Evolutionary conservation across 2,113 vertebrate genomes (phyloP), one percentile per base, ranked within the genome.

Genomic region (Neogobius melanostomus): DNA sequence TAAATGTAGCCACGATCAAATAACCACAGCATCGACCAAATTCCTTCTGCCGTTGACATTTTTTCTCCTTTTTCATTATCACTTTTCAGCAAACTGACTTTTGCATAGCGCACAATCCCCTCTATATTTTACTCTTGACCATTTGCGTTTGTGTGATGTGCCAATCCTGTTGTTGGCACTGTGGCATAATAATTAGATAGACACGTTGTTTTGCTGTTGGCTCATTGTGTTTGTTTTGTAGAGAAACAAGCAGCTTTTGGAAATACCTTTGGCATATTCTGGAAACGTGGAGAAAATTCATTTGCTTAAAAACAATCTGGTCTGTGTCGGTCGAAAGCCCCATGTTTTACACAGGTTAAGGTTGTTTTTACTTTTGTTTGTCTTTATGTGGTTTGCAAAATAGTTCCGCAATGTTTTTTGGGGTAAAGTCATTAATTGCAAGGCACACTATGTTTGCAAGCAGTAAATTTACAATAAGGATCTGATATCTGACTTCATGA

Each of bases 281-380:
- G 12, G 0, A 61, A 61, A 45, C 44, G 59, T 44, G 59, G 3
- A 44, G 56, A 15, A 61, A 61, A 61, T 61, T 12, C 59, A 61
- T 61, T 61, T 45, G 14, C 42, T 61, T 61, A 61, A 61, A 61
- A 4, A 61, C 59, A 59, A 42, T 59, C 28, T 61, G 59, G 36
- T 15, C 42, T 5, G 42, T n/a, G 42, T 14, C 4, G 8, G 42
- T 44, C 8, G 5, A 61, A 44, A 42, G 36, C 12, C 15, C 9
- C 9, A 6, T 6, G 11, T 43, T 8, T 43, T 56, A 1, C 28
- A 11, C 11, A 14, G 28, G 56, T 2, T 14, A 53, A 16, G 51
- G 51, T 16, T 42, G 12, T 7, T 5, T 59, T 42, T 59, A 59
- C 11, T 36, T n/a, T 36, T 9, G 21, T 8, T 11, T 15, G 28